A percentile compares a stretch with the other conserved stretches of the same genome.
Evolutionary conservation across 2,113 vertebrate species (phyloP).

Genomic region (Tylochromis polylepis): DNA sequence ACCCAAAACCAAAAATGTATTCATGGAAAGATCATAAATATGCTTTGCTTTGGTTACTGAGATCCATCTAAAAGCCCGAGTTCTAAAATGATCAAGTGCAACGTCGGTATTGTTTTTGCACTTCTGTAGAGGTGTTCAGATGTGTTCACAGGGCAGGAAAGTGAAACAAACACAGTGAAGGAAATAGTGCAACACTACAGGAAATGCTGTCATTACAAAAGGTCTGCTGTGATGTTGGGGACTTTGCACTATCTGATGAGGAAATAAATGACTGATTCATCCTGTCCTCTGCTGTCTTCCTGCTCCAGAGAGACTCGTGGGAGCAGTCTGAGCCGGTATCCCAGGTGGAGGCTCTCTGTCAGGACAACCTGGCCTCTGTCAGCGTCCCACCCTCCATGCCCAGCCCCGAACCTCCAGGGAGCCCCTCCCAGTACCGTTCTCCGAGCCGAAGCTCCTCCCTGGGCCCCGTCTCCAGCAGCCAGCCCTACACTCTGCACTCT

Average conservation of each 20-base stretch:
- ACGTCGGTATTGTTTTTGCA: neutral
- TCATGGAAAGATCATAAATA: neutral
- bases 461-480: constrained; percentile 59
- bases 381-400: constrained; percentile 69
- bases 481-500: constrained; percentile 80
- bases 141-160: neutral
- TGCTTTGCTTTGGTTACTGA: neutral
- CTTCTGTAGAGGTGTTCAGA: neutral
- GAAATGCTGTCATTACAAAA: neutral
- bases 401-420: constrained; percentile 68
- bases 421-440: constrained; percentile 71
- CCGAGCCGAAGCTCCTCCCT: constrained; percentile 70
- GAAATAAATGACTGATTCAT: neutral
- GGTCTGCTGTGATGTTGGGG: neutral
- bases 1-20: neutral
- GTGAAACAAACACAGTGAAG: neutral
- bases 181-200: neutral
- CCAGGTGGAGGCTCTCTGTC: constrained; percentile 70
- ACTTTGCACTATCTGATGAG: neutral
- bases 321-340: constrained; percentile 78
- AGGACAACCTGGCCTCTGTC: constrained; percentile 72
- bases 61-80: neutral
- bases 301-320: constrained; percentile 84
- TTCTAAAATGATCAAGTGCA: neutral
- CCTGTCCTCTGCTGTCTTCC: constrained; percentile 9